Evolutionary conservation across 2,888 invertebrate genomes (phyloP), one percentile per base, ranked within the genome.

Genomic region (Eucera pruinosa): DNA sequence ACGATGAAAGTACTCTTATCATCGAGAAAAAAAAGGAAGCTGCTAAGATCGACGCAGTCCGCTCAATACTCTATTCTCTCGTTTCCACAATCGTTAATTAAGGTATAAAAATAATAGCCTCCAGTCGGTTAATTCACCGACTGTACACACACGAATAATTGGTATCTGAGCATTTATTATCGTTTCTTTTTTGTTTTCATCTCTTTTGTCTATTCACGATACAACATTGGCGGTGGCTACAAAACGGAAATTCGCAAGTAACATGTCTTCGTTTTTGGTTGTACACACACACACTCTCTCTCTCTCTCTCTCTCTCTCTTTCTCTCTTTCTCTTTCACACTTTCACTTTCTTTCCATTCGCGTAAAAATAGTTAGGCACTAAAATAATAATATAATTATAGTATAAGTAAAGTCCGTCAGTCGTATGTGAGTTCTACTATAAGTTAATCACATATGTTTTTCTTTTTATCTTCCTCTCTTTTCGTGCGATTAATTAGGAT

Each of bases 61-160:
- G 73, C 69, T 81, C 78, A 66, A 64, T 61, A 64, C 48, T 60
- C 62, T 70, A n/a, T 65, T 65, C 50, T 58, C 41, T 74, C 73
- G 60, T 68, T 73, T 72, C 69, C 74, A 74, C 77, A 62, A 54
- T 83, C 70, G 68, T 50, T 72, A 84, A 77, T 84, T 82, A 80
- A 80, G 73, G 81, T 91, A 91, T 90, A 91, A 91, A 91, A 91
- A 91, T 91, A 91, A 91, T 90, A 91, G 89, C 89, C 90, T 90
- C 87, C 89, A 82, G 86, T 83, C 83, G 79, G 82, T 78, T 39
- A 47, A 70, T 79, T 70, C 77, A 81, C 84, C 82, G 83, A 74
- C 86, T 84, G 86, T 81, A 45, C 27, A 30, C 33, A 43, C 62
- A 69, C 73, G 76, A 82, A 54, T 61, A 55, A 75, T 75, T 76